These are phyloP conservation scores for Phyto melanocephala DNA, from an alignment of 2,888 invertebrate genomes.

Conservation along the genomic window DNA sequence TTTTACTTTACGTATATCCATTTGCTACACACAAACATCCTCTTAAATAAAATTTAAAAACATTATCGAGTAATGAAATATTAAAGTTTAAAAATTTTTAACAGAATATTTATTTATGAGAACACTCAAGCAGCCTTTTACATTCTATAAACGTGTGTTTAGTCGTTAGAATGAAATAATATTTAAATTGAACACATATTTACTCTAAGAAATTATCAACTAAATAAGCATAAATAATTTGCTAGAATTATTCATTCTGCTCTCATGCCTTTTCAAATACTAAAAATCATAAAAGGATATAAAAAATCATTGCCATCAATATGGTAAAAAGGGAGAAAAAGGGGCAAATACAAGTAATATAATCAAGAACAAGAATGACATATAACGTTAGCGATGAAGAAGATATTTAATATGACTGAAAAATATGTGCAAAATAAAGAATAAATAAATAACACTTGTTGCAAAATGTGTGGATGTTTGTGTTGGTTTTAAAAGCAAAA, in stretches of 20 bases:
- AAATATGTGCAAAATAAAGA: too few species aligned
- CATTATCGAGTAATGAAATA: conserved; percentile 15
- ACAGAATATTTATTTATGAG: neutral
- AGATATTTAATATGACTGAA: neutral
- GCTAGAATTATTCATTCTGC: conserved; percentile 14
- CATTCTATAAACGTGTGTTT: too few species aligned
- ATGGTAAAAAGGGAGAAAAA: neutral
- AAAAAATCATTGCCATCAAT: conserved; percentile 21
- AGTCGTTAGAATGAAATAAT: neutral
- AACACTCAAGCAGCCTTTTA: too few species aligned
- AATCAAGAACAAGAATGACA: neutral
- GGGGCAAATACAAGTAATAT: neutral
- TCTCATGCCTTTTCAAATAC: neutral
- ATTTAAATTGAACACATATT: conserved; percentile 50
- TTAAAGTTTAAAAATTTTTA: conserved; percentile 1
- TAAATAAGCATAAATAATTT: conserved; percentile 22
- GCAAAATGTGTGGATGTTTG: neutral
- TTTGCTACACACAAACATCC: conserved; percentile 13
- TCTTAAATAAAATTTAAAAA: neutral
- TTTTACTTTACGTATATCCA: neutral
- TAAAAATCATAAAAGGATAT: neutral
- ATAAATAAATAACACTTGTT: conserved; percentile 10
- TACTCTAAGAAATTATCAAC: conserved; percentile 9
- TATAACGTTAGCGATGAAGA: neutral
- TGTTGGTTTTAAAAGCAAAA: neutral